Percentiles rank a stretch among this genome's conserved stretches.
phyloP scores from a whole-genome alignment of 2,888 invertebrate species.

The Pseudolycoriella hygida region DNA sequence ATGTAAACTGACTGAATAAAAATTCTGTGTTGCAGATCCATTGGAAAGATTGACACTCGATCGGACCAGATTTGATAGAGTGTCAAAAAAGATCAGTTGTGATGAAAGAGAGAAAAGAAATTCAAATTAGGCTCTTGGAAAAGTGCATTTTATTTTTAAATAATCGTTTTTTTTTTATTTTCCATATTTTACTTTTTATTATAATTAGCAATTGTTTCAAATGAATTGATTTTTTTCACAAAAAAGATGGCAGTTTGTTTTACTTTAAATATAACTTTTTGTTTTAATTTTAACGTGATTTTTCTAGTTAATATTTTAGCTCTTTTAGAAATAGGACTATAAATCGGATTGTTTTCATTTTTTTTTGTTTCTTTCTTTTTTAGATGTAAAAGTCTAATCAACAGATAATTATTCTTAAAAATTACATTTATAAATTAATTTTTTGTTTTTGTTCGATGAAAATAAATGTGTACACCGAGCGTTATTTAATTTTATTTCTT shows the following conservation, averaged over 20 bases:
- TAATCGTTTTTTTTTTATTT: neutral
- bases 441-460: constrained; percentile 1
- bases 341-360: neutral
- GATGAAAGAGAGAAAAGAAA: neutral
- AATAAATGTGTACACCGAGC: neutral
- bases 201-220: no score
- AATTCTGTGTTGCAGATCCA: no score
- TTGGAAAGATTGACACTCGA: no score
- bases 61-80: no score
- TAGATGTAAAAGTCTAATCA: neutral
- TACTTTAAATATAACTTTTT: neutral
- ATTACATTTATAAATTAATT: neutral
- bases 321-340: neutral
- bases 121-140: neutral
- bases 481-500: neutral
- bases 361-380: neutral
- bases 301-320: neutral
- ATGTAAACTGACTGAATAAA: no score
- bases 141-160: neutral
- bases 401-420: neutral
- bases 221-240: no score
- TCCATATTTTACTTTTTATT: neutral
- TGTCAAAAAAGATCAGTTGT: no score
- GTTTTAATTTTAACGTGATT: neutral
- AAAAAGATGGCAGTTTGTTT: neutral